Evolutionary conservation across 2,888 invertebrate genomes (phyloP).

Genomic region (Polietes domitor): DNA sequence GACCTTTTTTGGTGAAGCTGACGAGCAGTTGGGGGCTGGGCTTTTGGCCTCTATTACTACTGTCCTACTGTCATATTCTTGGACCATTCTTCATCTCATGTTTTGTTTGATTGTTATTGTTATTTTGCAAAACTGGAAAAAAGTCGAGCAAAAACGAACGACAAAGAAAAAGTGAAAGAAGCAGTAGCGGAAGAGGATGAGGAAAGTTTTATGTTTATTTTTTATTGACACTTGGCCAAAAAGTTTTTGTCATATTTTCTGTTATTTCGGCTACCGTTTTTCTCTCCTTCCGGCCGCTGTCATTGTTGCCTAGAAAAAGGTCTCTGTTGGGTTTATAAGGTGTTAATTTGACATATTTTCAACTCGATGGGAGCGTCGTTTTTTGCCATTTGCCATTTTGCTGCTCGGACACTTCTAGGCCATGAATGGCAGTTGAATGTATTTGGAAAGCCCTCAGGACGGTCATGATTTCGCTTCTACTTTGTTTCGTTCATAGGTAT

Average conservation of each 20-base stretch:
- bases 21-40: conserved; percentile 2
- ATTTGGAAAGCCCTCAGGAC: background rate
- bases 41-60: conserved; percentile 21
- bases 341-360: conserved; percentile 53
- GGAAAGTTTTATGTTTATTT: conserved; percentile 42
- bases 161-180: background rate
- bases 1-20: conserved; percentile 25
- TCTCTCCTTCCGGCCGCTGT: background rate
- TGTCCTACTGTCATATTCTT: conserved; percentile 34
- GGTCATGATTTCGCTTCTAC: background rate
- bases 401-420: conserved; percentile 3
- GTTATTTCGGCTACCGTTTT: conserved; percentile 35
- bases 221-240: conserved; percentile 57
- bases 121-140: conserved; percentile 19
- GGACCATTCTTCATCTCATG: conserved; percentile 18
- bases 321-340: conserved; percentile 47
- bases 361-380: background rate
- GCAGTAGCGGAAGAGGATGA: background rate
- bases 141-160: background rate
- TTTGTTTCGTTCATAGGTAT: too few species aligned
- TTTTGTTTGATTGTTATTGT: conserved; percentile 37
- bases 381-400: background rate
- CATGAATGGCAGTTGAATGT: conserved; percentile 22
- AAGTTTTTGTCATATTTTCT: conserved; percentile 35
- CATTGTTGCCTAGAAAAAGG: background rate